A percentile compares a stretch with the other conserved stretches of the same genome.
These are phyloP conservation scores for Aotus griseimembra DNA, from an alignment of 2,797 vertebrate genomes.

Conservation along the genomic window DNA sequence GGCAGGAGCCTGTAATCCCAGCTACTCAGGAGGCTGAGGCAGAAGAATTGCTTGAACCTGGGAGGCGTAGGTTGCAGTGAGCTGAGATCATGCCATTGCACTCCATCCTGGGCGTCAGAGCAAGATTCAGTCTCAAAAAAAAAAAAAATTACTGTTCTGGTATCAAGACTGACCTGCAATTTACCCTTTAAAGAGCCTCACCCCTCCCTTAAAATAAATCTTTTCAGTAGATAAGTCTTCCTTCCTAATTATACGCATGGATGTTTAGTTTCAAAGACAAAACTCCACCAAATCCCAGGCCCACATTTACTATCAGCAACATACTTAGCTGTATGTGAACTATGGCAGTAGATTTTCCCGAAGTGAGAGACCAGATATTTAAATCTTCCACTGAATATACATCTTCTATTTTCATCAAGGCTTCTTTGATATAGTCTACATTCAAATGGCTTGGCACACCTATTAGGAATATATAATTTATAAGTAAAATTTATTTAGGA, in stretches of 20 bases:
- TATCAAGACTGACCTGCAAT: neutral
- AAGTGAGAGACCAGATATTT: constrained; percentile 96
- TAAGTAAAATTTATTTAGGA: constrained; percentile 39
- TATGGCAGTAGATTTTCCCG: constrained; percentile 93
- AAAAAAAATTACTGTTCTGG: neutral
- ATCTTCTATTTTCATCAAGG: constrained; percentile 95
- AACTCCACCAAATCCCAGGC: neutral
- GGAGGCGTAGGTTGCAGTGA: too few species aligned
- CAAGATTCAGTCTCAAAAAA: too few species aligned
- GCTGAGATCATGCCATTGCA: too few species aligned
- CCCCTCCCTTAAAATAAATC: constrained; percentile 45
- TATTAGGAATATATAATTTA: constrained; percentile 77
- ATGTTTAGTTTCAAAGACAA: constrained; percentile 5
- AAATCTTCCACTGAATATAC: constrained; percentile 95
- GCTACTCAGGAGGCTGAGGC: too few species aligned
- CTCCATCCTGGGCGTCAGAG: too few species aligned
- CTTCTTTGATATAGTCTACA: constrained; percentile 91
- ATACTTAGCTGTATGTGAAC: constrained; percentile 95
- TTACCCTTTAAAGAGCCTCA: neutral
- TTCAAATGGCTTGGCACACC: constrained; percentile 95
- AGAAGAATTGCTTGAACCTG: too few species aligned
- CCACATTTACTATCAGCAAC: constrained; percentile 64
- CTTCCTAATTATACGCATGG: constrained; percentile 14
- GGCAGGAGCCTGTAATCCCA: too few species aligned
- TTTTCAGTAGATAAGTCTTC: constrained; percentile 3